Evolutionary conservation across 2,113 vertebrate species (phyloP), one percentile per base, ranked within the genome.

Genomic region (Pandion haliaetus): DNA sequence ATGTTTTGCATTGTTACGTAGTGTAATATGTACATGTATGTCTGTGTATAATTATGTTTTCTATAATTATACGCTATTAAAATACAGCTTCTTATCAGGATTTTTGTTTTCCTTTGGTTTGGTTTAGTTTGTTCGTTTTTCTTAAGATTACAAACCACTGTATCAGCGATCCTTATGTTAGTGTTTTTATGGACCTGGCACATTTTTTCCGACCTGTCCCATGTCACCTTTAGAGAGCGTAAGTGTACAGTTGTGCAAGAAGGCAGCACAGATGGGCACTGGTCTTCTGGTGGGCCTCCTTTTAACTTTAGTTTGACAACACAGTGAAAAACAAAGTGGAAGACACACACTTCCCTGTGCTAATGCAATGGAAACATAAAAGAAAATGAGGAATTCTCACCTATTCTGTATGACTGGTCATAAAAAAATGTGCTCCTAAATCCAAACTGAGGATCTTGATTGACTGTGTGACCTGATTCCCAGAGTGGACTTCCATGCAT

Each of bases 1-100:
- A 97, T 96, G 97, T 98, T 98, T 98, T 91, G 97, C 95, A 95
- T 97, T 95, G 94, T 97, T 97, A 95, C 69, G 91, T 98, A 97
- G 88, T 93, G 96, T 97, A 97, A 86, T 94, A 80, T 97, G 92
- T 96, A 96, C 34, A 90, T 97, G 93, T 97, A 94, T 96, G 96
- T 98, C 86, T 87, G 84, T 91, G 97, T 98, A 96, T 97, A 94
- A 96, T 96, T 97, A 94, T 96, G 72, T 77, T 58, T 93, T 73
- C 91, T 96, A 89, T 96, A 97, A 98, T 97, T 95, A 97, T 97
- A 97, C 92, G 69, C 87, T 92, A 97, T 72, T 79, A 84, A 93
- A 97, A 79, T 96, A 96, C 93, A 92, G 66, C 81, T 97, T 90
- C 96, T 96, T 95, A 95, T 90, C 82, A 95, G 83, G 91, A 80